Base-by-base conservation (phyloP, 2,888 invertebrate species). In the Plebejus argus region DNA sequence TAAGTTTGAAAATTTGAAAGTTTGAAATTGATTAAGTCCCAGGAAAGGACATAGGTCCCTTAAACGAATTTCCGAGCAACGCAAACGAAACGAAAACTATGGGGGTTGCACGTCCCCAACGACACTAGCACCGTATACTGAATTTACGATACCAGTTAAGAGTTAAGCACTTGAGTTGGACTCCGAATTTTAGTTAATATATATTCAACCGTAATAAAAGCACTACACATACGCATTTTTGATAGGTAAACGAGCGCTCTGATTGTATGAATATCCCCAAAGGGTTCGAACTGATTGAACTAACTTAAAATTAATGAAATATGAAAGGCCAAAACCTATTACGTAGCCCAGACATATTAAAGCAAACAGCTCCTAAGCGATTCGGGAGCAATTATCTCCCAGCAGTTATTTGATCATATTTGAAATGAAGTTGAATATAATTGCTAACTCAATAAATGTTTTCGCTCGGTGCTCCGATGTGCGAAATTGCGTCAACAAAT, bases 381-480 rank as follows among this genome's bases (percentile, higher is more conserved):
- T 72, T 72, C 39, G 39, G 72, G 10, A 45, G 39, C 72, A 72
- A 72, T 72, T 72, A 72, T 72, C 45, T 45, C 12, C 23, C 20
- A 72, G 39, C 45, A 45, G 23, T 72, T 45, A 72, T 39, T 72
- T 45, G 39, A 72, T 72, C 72, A 72, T 45, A 72, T 72, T 72
- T 72, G 45, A 72, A 72, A 72, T 23, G 72, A 72, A 45, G 20
- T 72, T 72, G 72, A 72, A 72, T 39, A 72, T 72, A 72, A 72
- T 72, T 72, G 45, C 23, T 72, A 72, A 72, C 72, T 45, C 72
- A 45, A 72, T 72, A 4, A 66, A 23, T 66, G 28, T 66, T 61
- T 12, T 72, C 23, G 15, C 45, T 72, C 72, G 39, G 70, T 5
- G 72, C 72, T 72, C n/a, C 72, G 23, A 72, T 23, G 72, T 39